phyloP scores from a whole-genome alignment of 2,888 invertebrate genomes.

The Cephus sareptanus region DNA sequence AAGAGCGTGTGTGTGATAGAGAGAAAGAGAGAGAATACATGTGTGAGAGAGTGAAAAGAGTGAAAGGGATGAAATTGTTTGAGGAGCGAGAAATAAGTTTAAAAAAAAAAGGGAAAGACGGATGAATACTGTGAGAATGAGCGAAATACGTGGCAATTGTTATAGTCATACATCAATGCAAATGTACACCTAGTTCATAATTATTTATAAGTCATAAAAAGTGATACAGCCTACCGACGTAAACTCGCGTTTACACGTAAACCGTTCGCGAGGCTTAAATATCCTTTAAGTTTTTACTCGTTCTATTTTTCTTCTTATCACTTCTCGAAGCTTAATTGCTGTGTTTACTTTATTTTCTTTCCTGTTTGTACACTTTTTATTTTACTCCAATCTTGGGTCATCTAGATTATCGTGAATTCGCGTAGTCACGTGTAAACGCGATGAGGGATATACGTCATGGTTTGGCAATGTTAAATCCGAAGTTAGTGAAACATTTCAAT shows the following conservation, averaged over 20 bases:
- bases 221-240: constrained; percentile 17
- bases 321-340: constrained; percentile 19
- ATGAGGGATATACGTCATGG: constrained; percentile 17
- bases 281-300: background rate
- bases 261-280: constrained; percentile 9
- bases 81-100: background rate
- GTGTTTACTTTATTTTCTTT: constrained; percentile 11
- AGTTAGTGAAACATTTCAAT: constrained; percentile 33
- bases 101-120: constrained; percentile 5
- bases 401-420: background rate
- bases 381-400: background rate
- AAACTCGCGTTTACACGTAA: constrained; percentile 33
- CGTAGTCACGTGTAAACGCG: constrained; percentile 22
- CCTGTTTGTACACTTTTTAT: background rate
- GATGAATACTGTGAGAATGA: constrained; percentile 25
- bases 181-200: constrained; percentile 59
- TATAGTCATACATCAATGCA: constrained; percentile 65
- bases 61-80: background rate
- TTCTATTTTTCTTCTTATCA: background rate
- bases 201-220: constrained; percentile 49
- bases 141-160: constrained; percentile 51
- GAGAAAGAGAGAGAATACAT: background rate
- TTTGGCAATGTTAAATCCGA: constrained; percentile 30
- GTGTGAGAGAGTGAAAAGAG: background rate
- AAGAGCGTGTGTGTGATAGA: background rate